Conservation (phyloP, 2,888 invertebrate genomes). For the Drosophila ochracea region DNA sequence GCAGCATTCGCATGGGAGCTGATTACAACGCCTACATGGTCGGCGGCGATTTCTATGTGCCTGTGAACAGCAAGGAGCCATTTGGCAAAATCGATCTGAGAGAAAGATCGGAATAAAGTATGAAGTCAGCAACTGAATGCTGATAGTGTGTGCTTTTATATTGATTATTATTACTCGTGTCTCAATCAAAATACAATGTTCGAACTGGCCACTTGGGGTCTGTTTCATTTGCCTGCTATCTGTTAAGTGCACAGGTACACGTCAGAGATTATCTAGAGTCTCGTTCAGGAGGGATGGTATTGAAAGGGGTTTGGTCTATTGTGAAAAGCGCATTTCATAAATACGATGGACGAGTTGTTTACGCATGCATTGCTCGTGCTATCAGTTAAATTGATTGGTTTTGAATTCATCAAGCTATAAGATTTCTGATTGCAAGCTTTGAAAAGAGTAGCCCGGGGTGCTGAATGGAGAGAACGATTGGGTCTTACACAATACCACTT, state of each 20-base stretch:
- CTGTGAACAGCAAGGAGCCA: slow-evolving; percentile 77
- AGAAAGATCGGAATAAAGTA: slow-evolving; percentile 22
- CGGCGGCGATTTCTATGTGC: slow-evolving; percentile 82
- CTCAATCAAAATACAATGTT: slow-evolving; percentile 24
- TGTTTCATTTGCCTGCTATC: neutral
- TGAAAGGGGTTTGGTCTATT: neutral
- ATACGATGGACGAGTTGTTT: slow-evolving; percentile 29
- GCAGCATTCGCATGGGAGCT: slow-evolving; percentile 76
- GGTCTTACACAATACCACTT: slow-evolving; percentile 38
- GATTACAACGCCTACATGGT: slow-evolving; percentile 67
- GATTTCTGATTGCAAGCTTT: slow-evolving; percentile 22
- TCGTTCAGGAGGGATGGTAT: neutral
- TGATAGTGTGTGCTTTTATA: slow-evolving; percentile 6
- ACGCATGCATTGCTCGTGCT: slow-evolving; percentile 14
- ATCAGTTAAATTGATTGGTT: slow-evolving; percentile 27
- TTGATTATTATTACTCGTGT: slow-evolving; percentile 22
- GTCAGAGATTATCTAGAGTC: slow-evolving; percentile 39
- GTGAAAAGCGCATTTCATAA: slow-evolving; percentile 9
- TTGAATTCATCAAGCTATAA: neutral
- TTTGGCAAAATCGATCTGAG: slow-evolving; percentile 62
- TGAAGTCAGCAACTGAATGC: neutral
- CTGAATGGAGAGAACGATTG: slow-evolving; percentile 25
- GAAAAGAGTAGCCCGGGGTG: neutral
- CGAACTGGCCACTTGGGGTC: slow-evolving; percentile 36
- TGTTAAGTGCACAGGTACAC: slow-evolving; percentile 34